These are phyloP conservation scores for Nemapogon koenigi DNA, from an alignment of 2,888 invertebrate species.

Conservation along the genomic window DNA sequence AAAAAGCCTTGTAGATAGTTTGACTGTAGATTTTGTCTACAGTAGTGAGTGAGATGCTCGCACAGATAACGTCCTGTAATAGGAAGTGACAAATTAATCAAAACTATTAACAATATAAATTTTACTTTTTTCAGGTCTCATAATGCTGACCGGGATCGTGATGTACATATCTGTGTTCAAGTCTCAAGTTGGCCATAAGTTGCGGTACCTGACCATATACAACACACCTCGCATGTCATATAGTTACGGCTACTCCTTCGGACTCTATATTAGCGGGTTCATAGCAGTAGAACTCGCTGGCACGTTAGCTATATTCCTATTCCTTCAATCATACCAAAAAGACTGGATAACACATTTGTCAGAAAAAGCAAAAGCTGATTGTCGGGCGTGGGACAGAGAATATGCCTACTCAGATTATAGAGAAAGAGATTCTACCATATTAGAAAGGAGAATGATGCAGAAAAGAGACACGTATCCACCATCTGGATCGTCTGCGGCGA, in stretches of 20 bases:
- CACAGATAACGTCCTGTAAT: too few species aligned
- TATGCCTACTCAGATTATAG: conserved; percentile 56
- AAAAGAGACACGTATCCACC: conserved; percentile 54
- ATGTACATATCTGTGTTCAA: conserved; percentile 94
- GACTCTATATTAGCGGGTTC: conserved; percentile 84
- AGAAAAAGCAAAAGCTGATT: conserved; percentile 55
- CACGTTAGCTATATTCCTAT: conserved; percentile 85
- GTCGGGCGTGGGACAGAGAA: conserved; percentile 57
- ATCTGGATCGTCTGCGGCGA: conserved; percentile 47
- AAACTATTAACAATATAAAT: neutral
- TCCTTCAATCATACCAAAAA: conserved; percentile 80
- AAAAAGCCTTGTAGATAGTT: too few species aligned
- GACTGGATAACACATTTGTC: conserved; percentile 64
- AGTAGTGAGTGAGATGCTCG: too few species aligned
- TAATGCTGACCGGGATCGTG: conserved; percentile 89
- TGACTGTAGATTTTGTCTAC: too few species aligned
- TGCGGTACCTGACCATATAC: conserved; percentile 79
- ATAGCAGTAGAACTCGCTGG: conserved; percentile 86
- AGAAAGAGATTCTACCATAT: conserved; percentile 45
- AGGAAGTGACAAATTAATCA: too few species aligned
- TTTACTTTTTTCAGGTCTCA: conserved; percentile 70
- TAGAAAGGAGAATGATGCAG: conserved; percentile 48
- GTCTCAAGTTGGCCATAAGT: conserved; percentile 87
- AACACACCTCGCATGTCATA: conserved; percentile 84
- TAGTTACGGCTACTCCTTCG: conserved; percentile 87